Conservation (phyloP, 2,797 vertebrate genomes). For the Varecia variegata region DNA sequence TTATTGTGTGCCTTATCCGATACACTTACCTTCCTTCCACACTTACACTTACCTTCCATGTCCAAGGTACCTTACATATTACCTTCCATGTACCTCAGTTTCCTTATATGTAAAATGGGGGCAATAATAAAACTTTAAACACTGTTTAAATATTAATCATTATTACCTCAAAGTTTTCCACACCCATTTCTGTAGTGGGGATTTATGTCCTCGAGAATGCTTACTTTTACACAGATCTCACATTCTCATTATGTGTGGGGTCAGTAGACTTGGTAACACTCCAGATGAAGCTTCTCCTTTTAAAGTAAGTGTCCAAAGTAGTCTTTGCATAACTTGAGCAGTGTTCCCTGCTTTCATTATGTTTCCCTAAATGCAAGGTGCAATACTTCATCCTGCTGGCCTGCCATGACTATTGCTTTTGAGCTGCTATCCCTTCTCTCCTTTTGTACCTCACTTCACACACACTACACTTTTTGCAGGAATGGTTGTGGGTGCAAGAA, state of each 20-base stretch:
- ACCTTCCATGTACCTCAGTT: not conserved
- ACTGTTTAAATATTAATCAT: not conserved
- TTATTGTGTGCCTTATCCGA: not conserved
- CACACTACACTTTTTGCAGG: not conserved
- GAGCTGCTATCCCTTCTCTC: not conserved
- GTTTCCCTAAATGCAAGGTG: not conserved
- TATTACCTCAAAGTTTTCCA: not conserved
- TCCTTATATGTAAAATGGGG: not conserved
- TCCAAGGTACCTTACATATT: too few species aligned
- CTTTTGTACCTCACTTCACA: not conserved
- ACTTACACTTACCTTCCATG: too few species aligned
- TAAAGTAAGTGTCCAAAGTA: not conserved
- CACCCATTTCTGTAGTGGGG: not conserved
- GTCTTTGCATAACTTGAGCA: not conserved
- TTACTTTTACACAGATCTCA: not conserved
- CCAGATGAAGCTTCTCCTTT: not conserved
- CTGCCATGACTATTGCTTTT: not conserved
- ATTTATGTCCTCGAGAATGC: not conserved
- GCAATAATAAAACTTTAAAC: not conserved
- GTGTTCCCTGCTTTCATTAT: not conserved
- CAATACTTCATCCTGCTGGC: not conserved
- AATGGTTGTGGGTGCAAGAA: not conserved
- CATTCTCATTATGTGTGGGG: not conserved
- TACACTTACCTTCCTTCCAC: not conserved
- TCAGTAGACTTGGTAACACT: not conserved